A percentile compares a stretch with the other conserved stretches of the same genome.
Evolutionary conservation across 30 jellyfish, hydroid and myxozoan genomes (phyloP).

Genomic region (Phacellophora camtschatica): DNA sequence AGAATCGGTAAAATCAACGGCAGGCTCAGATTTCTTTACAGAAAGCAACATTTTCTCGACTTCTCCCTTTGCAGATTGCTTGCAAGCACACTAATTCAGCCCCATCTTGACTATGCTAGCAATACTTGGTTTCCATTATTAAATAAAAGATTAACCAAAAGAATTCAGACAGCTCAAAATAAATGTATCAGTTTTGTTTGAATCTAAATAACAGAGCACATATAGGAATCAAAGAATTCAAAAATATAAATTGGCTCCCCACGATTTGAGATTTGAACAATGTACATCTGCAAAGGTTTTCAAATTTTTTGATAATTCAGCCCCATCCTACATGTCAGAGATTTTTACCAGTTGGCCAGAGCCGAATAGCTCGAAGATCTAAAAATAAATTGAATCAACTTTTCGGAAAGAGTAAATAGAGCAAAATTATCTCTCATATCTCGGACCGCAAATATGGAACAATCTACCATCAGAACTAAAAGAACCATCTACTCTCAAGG

Average conservation of each 20-base stretch:
- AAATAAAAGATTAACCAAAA: slow-evolving; percentile 13
- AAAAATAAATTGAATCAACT: background rate
- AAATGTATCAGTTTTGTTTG: background rate
- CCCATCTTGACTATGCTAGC: slow-evolving; percentile 41
- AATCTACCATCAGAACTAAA: slow-evolving; percentile 17
- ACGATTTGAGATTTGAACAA: slow-evolving; percentile 13
- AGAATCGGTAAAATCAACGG: no score
- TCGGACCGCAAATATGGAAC: slow-evolving; percentile 20
- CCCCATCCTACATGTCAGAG: slow-evolving; percentile 38
- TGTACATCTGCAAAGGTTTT: slow-evolving; percentile 14
- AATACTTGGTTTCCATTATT: slow-evolving; percentile 14
- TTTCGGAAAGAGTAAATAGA: background rate
- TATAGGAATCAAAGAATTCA: slow-evolving; percentile 30
- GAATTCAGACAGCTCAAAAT: slow-evolving; percentile 35
- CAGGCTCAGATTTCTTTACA: no score
- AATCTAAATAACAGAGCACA: slow-evolving; percentile 22
- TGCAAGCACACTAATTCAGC: slow-evolving; percentile 19
- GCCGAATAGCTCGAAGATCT: slow-evolving; percentile 13
- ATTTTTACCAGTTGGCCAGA: slow-evolving; percentile 7
- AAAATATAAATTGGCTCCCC: slow-evolving; percentile 33
- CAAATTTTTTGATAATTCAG: background rate
- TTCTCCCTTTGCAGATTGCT: slow-evolving; percentile 28
- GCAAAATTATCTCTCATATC: slow-evolving; percentile 10
- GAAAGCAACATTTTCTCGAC: slow-evolving; percentile 12
- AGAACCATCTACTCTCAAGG: background rate